A percentile compares a stretch with the other conserved stretches of the same genome.
These are phyloP conservation scores for Zelostemma sp. DNA, from an alignment of 1,140 invertebrate genomes.

Conservation along the genomic window DNA sequence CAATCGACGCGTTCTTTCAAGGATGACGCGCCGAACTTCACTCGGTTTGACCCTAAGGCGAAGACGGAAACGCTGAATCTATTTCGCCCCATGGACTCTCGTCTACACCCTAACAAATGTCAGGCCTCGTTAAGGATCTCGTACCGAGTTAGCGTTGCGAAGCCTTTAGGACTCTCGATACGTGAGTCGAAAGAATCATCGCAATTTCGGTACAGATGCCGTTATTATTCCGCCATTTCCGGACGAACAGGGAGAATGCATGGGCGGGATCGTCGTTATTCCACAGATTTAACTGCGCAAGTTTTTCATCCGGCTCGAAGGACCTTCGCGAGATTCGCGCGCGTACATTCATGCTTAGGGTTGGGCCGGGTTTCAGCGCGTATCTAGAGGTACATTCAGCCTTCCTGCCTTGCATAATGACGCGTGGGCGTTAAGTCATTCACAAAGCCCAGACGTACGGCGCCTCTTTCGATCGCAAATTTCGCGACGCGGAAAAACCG, in stretches of 20 bases:
- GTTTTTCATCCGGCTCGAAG: conserved; percentile 11
- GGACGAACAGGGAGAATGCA: too few relatives aligned
- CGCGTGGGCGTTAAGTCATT: conserved; percentile 59
- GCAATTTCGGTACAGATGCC: conserved; percentile 50
- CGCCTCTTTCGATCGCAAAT: too few relatives aligned
- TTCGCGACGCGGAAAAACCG: too few relatives aligned
- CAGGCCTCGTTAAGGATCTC: conserved; percentile 62
- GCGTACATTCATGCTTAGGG: conserved; percentile 22
- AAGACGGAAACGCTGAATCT: conserved; percentile 19
- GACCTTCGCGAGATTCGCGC: conserved; percentile 27
- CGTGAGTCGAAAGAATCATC: conserved; percentile 65
- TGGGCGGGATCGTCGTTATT: too few relatives aligned
- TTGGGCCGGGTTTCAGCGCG: conserved; percentile 45
- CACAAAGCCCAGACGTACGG: conserved; percentile 59
- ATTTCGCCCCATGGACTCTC: conserved; percentile 10
- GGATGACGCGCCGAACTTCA: neutral
- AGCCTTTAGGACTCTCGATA: conserved; percentile 30
- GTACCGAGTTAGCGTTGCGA: conserved; percentile 46
- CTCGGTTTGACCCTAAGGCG: neutral
- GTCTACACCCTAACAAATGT: conserved; percentile 54
- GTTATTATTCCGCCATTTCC: conserved; percentile 12
- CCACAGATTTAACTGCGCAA: too few relatives aligned
- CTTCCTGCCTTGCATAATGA: conserved; percentile 39
- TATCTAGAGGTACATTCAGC: conserved; percentile 49
- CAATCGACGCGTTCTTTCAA: neutral